Percentiles rank a stretch among this genome's conserved stretches.
phyloP scores from a whole-genome alignment of 2,113 vertebrate species.

The Ciconia maguari region DNA sequence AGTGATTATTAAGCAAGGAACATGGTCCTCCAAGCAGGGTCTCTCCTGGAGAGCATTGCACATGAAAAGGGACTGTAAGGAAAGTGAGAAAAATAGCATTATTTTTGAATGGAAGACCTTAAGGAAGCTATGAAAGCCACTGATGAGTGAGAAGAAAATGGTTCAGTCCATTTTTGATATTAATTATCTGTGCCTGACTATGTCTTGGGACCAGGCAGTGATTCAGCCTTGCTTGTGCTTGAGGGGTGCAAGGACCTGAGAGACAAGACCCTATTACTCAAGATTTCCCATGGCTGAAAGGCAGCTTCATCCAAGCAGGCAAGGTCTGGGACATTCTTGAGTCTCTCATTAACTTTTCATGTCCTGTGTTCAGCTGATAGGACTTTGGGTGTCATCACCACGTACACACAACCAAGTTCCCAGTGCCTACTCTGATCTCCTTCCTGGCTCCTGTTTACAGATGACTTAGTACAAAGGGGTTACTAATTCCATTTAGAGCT shows the following conservation, averaged over 20 bases:
- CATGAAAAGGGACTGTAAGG: neutral
- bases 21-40: neutral
- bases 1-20: neutral
- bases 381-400: neutral
- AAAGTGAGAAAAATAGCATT: neutral
- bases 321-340: neutral
- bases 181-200: neutral
- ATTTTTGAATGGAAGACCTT: neutral
- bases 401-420: accelerated
- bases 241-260: neutral
- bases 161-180: neutral
- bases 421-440: neutral
- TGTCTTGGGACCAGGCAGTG: neutral
- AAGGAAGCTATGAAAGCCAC: neutral
- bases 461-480: neutral
- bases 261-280: neutral
- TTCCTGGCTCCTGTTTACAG: neutral
- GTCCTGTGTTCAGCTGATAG: neutral
- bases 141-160: neutral
- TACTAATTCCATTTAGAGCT: neutral
- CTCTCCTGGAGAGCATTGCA: neutral
- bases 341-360: neutral
- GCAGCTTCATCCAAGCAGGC: neutral
- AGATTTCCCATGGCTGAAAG: neutral
- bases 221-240: neutral